A percentile compares a stretch with the other conserved stretches of the same genome.
Conservation (phyloP, 2,797 vertebrate genomes). For the Podarcis lilfordi region DNA sequence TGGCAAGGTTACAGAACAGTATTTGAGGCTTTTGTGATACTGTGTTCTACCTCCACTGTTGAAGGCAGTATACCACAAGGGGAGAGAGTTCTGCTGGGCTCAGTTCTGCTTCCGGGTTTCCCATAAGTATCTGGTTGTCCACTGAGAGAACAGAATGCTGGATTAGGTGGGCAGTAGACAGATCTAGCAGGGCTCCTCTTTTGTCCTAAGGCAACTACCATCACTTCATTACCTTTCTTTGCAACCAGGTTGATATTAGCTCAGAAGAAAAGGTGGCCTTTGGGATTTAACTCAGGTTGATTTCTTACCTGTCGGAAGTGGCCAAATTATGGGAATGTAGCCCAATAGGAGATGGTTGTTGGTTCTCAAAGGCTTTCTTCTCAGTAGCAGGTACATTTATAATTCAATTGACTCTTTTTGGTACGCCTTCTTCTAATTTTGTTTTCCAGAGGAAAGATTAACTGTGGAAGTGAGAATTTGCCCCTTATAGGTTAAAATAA, state of each 20-base stretch:
- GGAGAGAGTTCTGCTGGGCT: no score
- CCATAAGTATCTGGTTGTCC: no score
- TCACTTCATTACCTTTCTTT: not conserved
- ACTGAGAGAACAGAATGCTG: no score
- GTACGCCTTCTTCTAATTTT: not conserved
- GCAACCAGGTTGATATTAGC: not conserved
- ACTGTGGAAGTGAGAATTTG: not conserved
- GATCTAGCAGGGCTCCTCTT: no score
- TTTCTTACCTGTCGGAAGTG: not conserved
- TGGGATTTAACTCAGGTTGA: not conserved
- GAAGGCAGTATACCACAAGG: no score
- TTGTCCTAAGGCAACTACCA: no score
- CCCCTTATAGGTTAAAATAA: conserved; percentile 17
- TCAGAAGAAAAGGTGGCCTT: not conserved
- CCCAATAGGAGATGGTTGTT: not conserved
- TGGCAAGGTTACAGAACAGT: no score
- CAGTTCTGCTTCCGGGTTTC: no score
- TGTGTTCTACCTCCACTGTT: no score
- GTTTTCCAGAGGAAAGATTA: not conserved
- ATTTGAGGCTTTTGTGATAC: no score
- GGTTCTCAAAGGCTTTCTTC: not conserved
- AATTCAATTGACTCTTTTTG: not conserved
- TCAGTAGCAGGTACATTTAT: not conserved
- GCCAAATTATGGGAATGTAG: not conserved
- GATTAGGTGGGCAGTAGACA: no score